These are phyloP conservation scores for Polydrusus pterygomalis DNA, from an alignment of 2,888 invertebrate species.

Conservation along the genomic window DNA sequence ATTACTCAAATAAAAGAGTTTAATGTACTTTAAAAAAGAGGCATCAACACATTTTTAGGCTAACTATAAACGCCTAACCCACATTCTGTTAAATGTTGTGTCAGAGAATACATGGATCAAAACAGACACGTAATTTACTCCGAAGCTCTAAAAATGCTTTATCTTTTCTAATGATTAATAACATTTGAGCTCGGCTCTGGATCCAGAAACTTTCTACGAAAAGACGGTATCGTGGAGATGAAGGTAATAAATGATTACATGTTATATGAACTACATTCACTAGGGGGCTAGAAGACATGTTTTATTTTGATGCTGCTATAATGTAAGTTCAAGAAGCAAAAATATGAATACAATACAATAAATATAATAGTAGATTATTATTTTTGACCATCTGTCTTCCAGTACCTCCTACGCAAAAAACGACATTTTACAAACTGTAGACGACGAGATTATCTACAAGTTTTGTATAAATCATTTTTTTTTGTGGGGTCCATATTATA, in stretches of 20 bases:
- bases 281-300: background rate
- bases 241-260: background rate
- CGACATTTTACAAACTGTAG: too few relatives aligned
- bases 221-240: background rate
- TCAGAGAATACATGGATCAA: constrained; percentile 7
- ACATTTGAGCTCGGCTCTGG: background rate
- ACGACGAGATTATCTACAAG: too few relatives aligned
- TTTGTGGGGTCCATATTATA: too few relatives aligned
- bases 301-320: too few relatives aligned
- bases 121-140: constrained; percentile 14
- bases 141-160: constrained; percentile 15
- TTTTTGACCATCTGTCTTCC: too few relatives aligned
- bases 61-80: background rate
- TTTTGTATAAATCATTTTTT: too few relatives aligned
- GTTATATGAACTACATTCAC: background rate
- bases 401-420: too few relatives aligned
- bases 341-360: too few relatives aligned
- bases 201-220: constrained; percentile 1
- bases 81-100: background rate
- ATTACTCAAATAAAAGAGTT: background rate
- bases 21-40: background rate
- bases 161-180: constrained; percentile 14
- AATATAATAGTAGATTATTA: too few relatives aligned
- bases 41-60: background rate
- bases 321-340: too few relatives aligned